These are phyloP conservation scores for Patella depressa DNA, from an alignment of 2,888 invertebrate genomes.

Conservation along the genomic window DNA sequence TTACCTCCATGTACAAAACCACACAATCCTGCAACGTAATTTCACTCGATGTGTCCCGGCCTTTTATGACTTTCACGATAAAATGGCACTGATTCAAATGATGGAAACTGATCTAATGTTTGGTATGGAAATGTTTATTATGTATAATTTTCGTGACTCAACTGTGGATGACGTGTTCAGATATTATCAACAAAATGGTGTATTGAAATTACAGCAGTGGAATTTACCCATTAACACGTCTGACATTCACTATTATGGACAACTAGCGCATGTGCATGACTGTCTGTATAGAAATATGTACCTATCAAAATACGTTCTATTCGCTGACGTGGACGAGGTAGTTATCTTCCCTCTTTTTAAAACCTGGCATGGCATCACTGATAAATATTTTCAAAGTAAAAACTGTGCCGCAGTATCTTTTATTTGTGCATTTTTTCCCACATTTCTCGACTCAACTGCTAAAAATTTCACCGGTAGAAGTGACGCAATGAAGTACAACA, in stretches of 20 bases:
- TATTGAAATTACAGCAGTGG: neutral
- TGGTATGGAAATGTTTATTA: neutral
- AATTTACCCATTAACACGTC: neutral
- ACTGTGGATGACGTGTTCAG: neutral
- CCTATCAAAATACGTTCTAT: neutral
- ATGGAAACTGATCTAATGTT: neutral
- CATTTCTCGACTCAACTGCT: neutral
- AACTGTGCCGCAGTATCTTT: neutral
- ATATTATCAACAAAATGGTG: neutral
- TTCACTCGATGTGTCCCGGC: neutral
- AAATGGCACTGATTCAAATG: neutral
- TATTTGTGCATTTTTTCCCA: neutral
- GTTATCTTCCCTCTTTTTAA: neutral
- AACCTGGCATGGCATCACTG: neutral
- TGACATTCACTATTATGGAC: slow-evolving; percentile 6
- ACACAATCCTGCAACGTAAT: neutral
- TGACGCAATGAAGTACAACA: neutral
- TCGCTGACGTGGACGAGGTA: neutral
- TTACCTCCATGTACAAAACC: neutral
- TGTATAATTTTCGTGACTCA: neutral
- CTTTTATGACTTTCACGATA: neutral
- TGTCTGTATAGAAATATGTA: neutral
- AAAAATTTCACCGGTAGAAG: neutral
- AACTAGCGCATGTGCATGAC: neutral
- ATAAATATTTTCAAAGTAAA: too few relatives aligned